Percentiles rank a stretch among this genome's conserved stretches.
Conservation (phyloP, 2,797 vertebrate genomes). For the Lepus townsendii region DNA sequence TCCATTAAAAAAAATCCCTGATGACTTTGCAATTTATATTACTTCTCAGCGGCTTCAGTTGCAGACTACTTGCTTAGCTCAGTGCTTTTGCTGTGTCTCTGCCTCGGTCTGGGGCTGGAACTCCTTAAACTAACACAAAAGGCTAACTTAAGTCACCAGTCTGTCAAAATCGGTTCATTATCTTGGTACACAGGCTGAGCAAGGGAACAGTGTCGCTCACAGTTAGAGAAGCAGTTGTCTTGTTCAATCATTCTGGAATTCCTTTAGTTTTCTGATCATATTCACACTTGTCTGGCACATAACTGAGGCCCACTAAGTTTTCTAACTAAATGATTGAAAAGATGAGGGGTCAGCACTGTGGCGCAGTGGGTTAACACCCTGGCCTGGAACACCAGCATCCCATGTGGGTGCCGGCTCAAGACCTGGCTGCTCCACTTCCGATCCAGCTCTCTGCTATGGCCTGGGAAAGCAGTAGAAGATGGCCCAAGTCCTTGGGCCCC, state of each 20-base stretch:
- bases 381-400: too few species aligned
- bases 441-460: too few species aligned
- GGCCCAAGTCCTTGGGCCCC: too few species aligned
- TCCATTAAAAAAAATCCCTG: neutral
- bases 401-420: too few species aligned
- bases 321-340: neutral
- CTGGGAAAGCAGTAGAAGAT: too few species aligned
- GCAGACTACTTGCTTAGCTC: neutral
- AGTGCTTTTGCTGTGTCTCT: neutral
- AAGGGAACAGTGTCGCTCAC: neutral
- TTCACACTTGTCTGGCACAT: neutral
- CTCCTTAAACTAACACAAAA: slow-evolving; percentile 16
- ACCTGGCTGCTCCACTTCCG: too few species aligned
- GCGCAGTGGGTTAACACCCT: too few species aligned
- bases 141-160: neutral
- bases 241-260: slow-evolving; percentile 15
- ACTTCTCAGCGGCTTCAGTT: neutral
- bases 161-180: neutral
- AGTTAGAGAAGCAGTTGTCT: neutral
- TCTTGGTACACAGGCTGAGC: neutral
- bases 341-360: too few species aligned
- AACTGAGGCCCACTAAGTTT: neutral
- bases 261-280: neutral
- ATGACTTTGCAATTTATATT: neutral
- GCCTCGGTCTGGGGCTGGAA: neutral